Evolutionary conservation across 2,888 invertebrate genomes (phyloP), one percentile per base, ranked within the genome.

Genomic region (Rotaria socialis): DNA sequence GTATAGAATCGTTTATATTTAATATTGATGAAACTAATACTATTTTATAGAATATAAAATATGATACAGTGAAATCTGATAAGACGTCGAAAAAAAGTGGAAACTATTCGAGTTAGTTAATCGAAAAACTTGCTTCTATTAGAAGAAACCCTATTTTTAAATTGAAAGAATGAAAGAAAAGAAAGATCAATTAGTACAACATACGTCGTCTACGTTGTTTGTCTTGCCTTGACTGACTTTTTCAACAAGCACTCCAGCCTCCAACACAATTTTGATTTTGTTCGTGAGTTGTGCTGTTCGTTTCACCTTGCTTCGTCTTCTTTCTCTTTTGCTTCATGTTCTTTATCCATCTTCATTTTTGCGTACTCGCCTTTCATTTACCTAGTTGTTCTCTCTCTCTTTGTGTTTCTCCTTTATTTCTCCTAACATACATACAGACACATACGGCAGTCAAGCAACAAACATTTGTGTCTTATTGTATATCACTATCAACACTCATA

Each of bases 271-370:
- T 67, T 67, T 35, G 35, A 67, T 67, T 67, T 67, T 67, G 16
- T 35, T 5, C 11, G 35, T 67, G 67, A 67, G 35, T 67, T 35
- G 35, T 14, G 27, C 41, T 67, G 6, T 67, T 67, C 35, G 67
- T 35, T 35, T 35, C 35, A 67, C 67, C 67, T 67, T 67, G 67
- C 27, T 35, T 67, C 55, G 55, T 55, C 67, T 67, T 67, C 35
- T 67, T 67, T 67, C 67, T 67, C 35, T 35, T 67, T 27, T 67
- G 67, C 27, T 35, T 67, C 16, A 14, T 5, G 35, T 67, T 67
- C 67, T 67, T 67, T 67, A 67, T 67, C 67, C 67, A 67, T 67
- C 67, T 67, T 67, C 67, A 67, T 67, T 67, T 67, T 41, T 67
- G 16, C 35, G 14, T 56, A 56, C 56, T 24, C 56, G 24, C 56